Base-by-base conservation (phyloP, 1,140 invertebrate genomes). In the Cotesia typhae region DNA sequence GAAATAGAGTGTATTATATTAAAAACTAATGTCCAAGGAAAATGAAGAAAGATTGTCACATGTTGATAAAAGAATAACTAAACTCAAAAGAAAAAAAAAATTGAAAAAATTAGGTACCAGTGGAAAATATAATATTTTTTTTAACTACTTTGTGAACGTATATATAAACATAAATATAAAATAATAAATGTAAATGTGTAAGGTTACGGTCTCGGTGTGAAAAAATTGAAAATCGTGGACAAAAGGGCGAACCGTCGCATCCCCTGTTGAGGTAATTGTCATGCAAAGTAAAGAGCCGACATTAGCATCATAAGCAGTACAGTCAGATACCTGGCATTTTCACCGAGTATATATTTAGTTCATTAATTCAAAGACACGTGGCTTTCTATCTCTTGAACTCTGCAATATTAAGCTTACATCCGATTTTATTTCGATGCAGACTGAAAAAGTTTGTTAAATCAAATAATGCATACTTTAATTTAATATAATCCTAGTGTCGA, bases 251-350 rank as follows among this genome's bases (percentile, higher is more conserved):
- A 47, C 14, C 61, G 63, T 64, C 71, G 36, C 61, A 68, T 64
- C 71, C 67, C 63, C 67, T 41, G 38, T 66, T 37, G 63, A 74
- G 63, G 78, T 83, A 83, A 83, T 84, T 84, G 82, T 84, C 78
- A 84, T 84, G 82, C 83, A 83, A 81, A 83, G 80, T 81, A 79
- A 82, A 82, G 81, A 81, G 81, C 75, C 75, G 74, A 78, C 81
- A 83, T 84, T 84, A 84, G 81, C 82, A 84, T 83, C 82, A 81
- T 81, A 83, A 82, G 80, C 81, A 78, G 41, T 47, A 47, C 41
- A 47, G 74, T 75, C 79, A 84, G 83, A 83, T 84, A 83, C 77
- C 80, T 77, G 67, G 76, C 76, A 78, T 79, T 79, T 77, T 70
- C 71, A 72, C 57, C 72, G 76, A 76, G 71, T 76, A 76, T 75